Evolutionary conservation across 2,797 vertebrate genomes (phyloP), one percentile per base, ranked within the genome.

Genomic region (Setipinna tenuifilis): DNA sequence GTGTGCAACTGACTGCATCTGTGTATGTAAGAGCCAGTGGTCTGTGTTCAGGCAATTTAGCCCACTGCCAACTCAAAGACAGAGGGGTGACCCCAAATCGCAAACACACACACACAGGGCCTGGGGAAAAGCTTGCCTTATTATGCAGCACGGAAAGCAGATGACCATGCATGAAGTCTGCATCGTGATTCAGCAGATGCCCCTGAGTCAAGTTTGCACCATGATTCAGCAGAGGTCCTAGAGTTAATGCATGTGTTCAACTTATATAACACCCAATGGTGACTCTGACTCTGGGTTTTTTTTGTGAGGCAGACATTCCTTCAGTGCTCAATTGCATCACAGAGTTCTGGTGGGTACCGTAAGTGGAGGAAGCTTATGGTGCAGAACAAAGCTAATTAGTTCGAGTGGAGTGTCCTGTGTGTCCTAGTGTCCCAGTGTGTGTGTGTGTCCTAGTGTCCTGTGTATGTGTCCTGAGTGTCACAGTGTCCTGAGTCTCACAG

Each of bases 41-140:
- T 78, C 71, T 41, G 71, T 78, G 31, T 78, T 78, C 35, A 7
- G 44, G 71, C 71, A 78, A 78, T 78, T 78, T 78, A 44, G 35
- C 44, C 71, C 7, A 17, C 71, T 41, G 44, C 31, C 31, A 78
- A 44, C 41, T 78, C 71, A 21, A 78, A 35, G 35, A 44, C 31
- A 44, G 17, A 35, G 10, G 16, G 28, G 6, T 35, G 35, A 9
- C 50, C 50, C 50, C 50, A 10, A 54, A 54, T 54, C n/a, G 23
- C 62, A 65, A 23, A 65, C 62, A 68, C 62, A 68, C 9, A 68
- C 9, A 75, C 31, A 68, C 23, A 75, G 28, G 28, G 71, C 41
- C 71, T 78, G 71, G 44, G 35, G 71, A 78, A 41, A 44, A 44
- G 71, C 17, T 10, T 78, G 31, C 17, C 71, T 78, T 41, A 19